Evolutionary conservation across 1,140 invertebrate species (phyloP).

Genomic region (Drosophila pachea): DNA sequence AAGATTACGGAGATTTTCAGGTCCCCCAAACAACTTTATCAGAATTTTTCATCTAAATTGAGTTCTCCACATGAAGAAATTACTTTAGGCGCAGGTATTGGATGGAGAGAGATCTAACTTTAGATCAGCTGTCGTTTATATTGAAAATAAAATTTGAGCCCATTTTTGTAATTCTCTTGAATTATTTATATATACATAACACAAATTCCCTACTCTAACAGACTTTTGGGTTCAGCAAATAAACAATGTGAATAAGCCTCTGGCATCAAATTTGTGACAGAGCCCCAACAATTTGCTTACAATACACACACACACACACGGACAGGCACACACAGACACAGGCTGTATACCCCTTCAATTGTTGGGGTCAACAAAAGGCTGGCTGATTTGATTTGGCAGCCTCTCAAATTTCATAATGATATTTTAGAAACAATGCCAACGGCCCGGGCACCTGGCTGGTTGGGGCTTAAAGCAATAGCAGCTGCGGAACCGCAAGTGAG

Average conservation of each 20-base stretch:
- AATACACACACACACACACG: not conserved
- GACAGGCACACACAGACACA: not conserved
- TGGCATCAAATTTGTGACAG: not conserved
- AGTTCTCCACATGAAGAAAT: too few species aligned
- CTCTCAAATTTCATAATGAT: slow-evolving; percentile 25
- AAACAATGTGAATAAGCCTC: slow-evolving; percentile 1
- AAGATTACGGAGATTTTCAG: not conserved
- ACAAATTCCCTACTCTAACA: not conserved
- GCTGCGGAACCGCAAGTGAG: slow-evolving; percentile 27
- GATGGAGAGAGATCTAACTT: too few species aligned
- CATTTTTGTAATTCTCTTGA: too few species aligned
- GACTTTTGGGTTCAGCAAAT: not conserved
- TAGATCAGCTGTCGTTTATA: too few species aligned
- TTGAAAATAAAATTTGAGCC: too few species aligned
- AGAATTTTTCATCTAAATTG: too few species aligned
- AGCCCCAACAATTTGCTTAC: slow-evolving; percentile 16
- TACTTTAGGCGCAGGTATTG: too few species aligned
- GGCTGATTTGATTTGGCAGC: slow-evolving; percentile 20
- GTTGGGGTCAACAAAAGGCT: slow-evolving; percentile 12
- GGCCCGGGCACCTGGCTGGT: not conserved
- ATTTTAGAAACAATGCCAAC: slow-evolving; percentile 5
- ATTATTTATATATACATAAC: not conserved
- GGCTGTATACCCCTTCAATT: slow-evolving; percentile 1
- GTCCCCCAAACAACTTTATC: not conserved
- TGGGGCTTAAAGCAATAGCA: slow-evolving; percentile 13